A percentile compares a stretch with the other conserved stretches of the same genome.
Conservation (phyloP, 2,113 vertebrate species). For the Cettia cetti region DNA sequence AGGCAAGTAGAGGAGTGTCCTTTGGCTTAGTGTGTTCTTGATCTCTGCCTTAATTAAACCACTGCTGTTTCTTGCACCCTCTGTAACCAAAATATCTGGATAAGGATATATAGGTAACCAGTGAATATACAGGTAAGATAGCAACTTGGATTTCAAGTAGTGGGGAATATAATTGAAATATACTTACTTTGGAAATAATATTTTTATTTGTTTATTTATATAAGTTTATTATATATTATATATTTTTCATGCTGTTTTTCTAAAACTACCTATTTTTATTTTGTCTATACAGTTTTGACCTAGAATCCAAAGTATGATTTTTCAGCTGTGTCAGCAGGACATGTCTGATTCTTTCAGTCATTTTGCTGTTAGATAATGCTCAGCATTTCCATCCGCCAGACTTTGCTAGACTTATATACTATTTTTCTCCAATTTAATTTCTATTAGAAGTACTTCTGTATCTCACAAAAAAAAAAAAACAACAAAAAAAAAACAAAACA, state of each 20-base stretch:
- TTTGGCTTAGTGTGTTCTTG: background rate
- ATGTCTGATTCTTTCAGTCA: background rate
- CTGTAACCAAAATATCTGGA: background rate
- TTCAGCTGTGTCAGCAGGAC: background rate
- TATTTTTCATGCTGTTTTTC: background rate
- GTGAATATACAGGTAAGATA: background rate
- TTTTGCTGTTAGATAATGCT: background rate
- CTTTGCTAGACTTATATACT: background rate
- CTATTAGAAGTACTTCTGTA: background rate
- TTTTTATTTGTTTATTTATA: background rate
- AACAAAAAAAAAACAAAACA: too few relatives aligned
- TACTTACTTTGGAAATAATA: background rate
- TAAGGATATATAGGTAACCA: background rate
- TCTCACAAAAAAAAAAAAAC: background rate
- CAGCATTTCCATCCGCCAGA: background rate
- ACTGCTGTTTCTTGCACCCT: background rate
- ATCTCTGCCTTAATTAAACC: background rate
- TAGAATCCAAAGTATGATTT: background rate
- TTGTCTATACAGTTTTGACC: background rate
- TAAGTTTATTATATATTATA: background rate
- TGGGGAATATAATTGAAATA: background rate
- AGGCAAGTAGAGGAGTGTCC: fast-evolving
- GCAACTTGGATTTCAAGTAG: background rate
- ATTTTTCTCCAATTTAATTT: background rate
- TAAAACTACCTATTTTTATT: background rate